These are phyloP conservation scores for Liparis tanakae DNA, from an alignment of 2,797 vertebrate genomes.

Conservation along the genomic window DNA sequence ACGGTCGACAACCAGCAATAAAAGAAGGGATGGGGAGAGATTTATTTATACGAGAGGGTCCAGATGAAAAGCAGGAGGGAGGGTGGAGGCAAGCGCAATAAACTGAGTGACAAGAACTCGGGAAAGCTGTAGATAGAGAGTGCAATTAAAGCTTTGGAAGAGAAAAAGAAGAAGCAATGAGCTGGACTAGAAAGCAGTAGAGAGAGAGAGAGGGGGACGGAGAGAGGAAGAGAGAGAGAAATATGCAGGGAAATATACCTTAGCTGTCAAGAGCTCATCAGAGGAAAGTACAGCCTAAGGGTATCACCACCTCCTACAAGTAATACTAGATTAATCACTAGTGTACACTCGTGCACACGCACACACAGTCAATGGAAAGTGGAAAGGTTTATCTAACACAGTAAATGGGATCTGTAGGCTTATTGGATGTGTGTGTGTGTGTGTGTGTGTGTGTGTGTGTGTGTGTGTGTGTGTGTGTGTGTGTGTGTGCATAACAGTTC, in stretches of 20 bases:
- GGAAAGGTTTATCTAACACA: constrained; percentile 52
- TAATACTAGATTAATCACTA: constrained; percentile 70
- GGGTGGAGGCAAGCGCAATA: constrained; percentile 11
- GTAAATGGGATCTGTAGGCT: constrained; percentile 55
- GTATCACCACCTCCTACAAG: constrained; percentile 64
- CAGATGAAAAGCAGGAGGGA: constrained; percentile 1
- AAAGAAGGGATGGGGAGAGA: constrained; percentile 31
- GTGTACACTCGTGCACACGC: not conserved
- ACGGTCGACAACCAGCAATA: constrained; percentile 31
- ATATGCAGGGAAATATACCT: constrained; percentile 65
- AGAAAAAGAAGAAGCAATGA: constrained; percentile 22
- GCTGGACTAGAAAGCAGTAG: constrained; percentile 21
- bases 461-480: constrained; percentile 31
- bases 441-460: constrained; percentile 12
- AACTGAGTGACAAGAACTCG: constrained; percentile 40
- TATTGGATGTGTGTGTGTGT: constrained; percentile 41
- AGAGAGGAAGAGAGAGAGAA: constrained; percentile 28
- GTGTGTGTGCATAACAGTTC: constrained; percentile 14
- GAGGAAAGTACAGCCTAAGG: constrained; percentile 70
- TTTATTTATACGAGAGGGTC: constrained; percentile 33
- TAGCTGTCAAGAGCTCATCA: constrained; percentile 77
- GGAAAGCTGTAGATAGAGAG: constrained; percentile 13
- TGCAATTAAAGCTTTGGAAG: constrained; percentile 51
- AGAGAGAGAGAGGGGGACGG: too few relatives aligned
- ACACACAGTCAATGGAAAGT: constrained; percentile 18